A percentile compares a stretch with the other conserved stretches of the same genome.
Conservation (phyloP, 2,113 vertebrate species). For the Eleginops maclovinus region DNA sequence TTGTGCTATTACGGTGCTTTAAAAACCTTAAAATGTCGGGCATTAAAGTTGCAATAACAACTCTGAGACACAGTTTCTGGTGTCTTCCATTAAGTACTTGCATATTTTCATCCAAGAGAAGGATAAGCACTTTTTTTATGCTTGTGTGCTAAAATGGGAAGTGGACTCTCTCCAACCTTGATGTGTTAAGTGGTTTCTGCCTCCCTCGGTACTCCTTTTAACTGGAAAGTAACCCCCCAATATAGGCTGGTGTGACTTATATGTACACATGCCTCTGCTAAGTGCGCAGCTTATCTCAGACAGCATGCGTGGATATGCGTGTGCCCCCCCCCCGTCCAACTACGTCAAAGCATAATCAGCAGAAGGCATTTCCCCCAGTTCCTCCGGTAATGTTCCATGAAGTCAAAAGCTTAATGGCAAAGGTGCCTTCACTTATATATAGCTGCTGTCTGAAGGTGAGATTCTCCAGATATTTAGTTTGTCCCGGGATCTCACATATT, state of each 20-base stretch:
- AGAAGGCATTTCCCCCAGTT: constrained; percentile 51
- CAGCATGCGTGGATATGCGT: constrained; percentile 28
- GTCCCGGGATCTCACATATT: constrained; percentile 80
- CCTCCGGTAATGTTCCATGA: constrained; percentile 62
- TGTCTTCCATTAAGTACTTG: constrained; percentile 3
- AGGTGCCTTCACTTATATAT: constrained; percentile 60
- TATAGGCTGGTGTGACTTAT: constrained; percentile 46
- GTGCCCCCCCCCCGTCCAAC: constrained; percentile 34
- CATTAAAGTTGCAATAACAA: background rate
- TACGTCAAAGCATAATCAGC: constrained; percentile 46
- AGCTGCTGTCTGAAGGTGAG: constrained; percentile 72
- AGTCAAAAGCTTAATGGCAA: constrained; percentile 60
- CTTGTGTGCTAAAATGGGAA: background rate
- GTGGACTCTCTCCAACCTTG: background rate
- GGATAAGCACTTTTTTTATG: background rate
- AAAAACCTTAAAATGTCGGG: background rate
- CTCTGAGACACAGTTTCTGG: background rate
- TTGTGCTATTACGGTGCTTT: background rate
- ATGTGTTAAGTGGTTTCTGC: background rate
- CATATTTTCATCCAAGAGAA: background rate
- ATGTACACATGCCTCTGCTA: constrained; percentile 38
- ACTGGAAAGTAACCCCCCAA: constrained; percentile 23
- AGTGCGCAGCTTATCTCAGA: constrained; percentile 61
- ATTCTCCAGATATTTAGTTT: constrained; percentile 85
- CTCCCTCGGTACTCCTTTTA: background rate